Conservation (phyloP, 2,888 invertebrate species). For the Cordilura impudica region DNA sequence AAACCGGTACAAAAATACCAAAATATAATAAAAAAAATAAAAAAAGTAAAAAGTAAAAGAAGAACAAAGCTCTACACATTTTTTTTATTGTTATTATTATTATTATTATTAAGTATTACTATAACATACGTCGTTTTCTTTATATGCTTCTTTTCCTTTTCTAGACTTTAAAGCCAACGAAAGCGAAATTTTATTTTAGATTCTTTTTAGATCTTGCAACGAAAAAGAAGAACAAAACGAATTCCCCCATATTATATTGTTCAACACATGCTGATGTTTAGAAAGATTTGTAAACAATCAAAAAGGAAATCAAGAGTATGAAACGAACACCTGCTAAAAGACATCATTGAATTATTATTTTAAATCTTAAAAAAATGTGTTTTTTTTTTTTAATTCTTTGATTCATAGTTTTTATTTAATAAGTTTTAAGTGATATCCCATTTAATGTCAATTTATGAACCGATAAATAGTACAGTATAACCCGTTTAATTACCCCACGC, state of each 20-base stretch:
- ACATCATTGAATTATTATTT: neutral
- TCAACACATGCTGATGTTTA: slow-evolving; percentile 37
- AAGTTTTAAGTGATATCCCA: neutral
- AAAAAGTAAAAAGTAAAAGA: slow-evolving; percentile 9
- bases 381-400: neutral
- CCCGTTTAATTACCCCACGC: too few relatives aligned
- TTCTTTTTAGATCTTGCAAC: slow-evolving; percentile 19
- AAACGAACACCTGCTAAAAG: neutral
- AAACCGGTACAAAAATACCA: slow-evolving; percentile 55
- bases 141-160: slow-evolving; percentile 9
- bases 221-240: slow-evolving; percentile 37
- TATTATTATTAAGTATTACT: neutral
- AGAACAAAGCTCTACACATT: slow-evolving; percentile 2
- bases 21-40: slow-evolving; percentile 59
- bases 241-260: slow-evolving; percentile 43
- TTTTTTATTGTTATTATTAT: slow-evolving; percentile 38
- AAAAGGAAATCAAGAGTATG: neutral
- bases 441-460: neutral
- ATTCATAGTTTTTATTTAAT: too few relatives aligned
- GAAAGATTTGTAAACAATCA: slow-evolving; percentile 2
- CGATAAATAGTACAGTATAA: too few relatives aligned
- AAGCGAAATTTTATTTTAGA: slow-evolving; percentile 64
- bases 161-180: slow-evolving; percentile 54
- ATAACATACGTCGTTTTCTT: slow-evolving; percentile 17
- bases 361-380: neutral